A percentile compares a stretch with the other conserved stretches of the same genome.
Conservation (phyloP, 1,140 invertebrate species). For the Heliothis virescens region DNA sequence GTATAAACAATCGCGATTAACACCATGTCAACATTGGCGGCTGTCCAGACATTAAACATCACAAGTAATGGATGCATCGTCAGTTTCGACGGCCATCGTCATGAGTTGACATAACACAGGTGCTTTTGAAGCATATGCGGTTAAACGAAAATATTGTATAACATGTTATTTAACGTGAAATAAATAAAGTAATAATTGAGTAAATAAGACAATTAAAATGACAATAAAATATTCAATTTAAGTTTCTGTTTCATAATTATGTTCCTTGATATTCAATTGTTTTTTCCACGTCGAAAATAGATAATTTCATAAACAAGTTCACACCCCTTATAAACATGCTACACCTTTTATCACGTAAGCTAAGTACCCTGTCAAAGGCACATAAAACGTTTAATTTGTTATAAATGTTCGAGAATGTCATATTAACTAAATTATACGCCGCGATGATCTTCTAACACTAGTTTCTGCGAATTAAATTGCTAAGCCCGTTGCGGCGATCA, state of each 20-base stretch:
- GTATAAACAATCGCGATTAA: conserved; percentile 29
- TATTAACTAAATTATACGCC: background rate
- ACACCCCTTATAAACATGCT: background rate
- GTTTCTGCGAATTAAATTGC: conserved; percentile 1
- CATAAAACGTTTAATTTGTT: conserved; percentile 28
- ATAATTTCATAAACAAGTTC: background rate
- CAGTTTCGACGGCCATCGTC: background rate
- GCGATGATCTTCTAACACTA: conserved; percentile 6
- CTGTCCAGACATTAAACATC: conserved; percentile 30
- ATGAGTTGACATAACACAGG: conserved; percentile 29
- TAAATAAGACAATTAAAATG: too few species aligned
- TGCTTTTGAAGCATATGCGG: background rate
- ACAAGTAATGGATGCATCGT: conserved; percentile 30
- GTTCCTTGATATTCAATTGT: too few species aligned
- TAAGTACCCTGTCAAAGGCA: background rate
- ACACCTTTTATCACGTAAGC: conserved; percentile 9
- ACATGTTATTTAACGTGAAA: too few species aligned
- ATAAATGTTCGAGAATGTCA: conserved; percentile 1
- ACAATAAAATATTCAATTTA: too few species aligned
- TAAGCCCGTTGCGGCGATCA: background rate
- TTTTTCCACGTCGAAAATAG: too few species aligned
- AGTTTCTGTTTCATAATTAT: too few species aligned
- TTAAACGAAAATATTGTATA: too few species aligned
- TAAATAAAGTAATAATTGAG: too few species aligned
- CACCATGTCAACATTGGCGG: conserved; percentile 34